These are phyloP conservation scores for Syngnathus floridae DNA, from an alignment of 2,113 vertebrate genomes.

Conservation along the genomic window DNA sequence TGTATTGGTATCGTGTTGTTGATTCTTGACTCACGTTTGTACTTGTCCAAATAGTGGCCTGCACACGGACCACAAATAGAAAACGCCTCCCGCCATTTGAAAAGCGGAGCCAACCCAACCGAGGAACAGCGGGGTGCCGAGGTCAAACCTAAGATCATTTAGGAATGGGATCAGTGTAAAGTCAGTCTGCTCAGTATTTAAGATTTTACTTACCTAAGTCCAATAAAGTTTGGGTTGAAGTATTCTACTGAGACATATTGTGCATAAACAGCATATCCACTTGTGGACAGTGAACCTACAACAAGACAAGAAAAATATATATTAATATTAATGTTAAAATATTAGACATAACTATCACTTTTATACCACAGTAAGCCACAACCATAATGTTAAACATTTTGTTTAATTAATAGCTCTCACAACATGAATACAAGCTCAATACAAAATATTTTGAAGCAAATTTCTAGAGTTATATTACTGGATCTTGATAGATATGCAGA, in stretches of 20 bases:
- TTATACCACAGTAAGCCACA: background rate
- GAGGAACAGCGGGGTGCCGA: conserved; percentile 72
- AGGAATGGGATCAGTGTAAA: background rate
- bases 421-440: background rate
- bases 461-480: too few species aligned
- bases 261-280: conserved; percentile 67
- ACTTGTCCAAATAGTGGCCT: conserved; percentile 40
- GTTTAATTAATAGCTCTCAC: background rate
- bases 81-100: conserved; percentile 58
- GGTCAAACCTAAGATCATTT: conserved; percentile 57
- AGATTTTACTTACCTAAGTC: conserved; percentile 55
- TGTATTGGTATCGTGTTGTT: background rate
- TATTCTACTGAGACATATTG: conserved; percentile 57
- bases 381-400: background rate
- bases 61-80: conserved; percentile 65
- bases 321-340: background rate
- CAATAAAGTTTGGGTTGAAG: conserved; percentile 44
- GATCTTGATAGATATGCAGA: too few species aligned
- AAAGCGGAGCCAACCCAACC: conserved; percentile 70
- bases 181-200: background rate
- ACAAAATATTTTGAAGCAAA: background rate
- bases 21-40: conserved; percentile 47
- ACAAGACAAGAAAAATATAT: background rate
- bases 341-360: background rate
- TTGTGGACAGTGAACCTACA: conserved; percentile 56